A percentile compares a stretch with the other conserved stretches of the same genome.
These are phyloP conservation scores for Tragopan temminckii DNA, from an alignment of 2,797 vertebrate genomes.

Conservation along the genomic window DNA sequence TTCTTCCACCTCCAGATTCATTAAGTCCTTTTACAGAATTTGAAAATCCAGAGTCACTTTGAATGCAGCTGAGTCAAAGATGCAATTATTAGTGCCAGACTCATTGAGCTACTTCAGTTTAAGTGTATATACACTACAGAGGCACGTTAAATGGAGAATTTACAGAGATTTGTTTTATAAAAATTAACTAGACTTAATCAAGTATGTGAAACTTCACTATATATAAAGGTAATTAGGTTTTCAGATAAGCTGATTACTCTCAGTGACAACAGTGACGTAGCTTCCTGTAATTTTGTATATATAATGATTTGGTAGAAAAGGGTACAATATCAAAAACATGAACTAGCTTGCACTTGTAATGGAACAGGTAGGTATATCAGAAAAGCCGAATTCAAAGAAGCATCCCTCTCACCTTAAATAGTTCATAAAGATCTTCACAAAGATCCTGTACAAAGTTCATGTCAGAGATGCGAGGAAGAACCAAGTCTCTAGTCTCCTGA, in stretches of 20 bases:
- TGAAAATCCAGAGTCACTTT: not conserved
- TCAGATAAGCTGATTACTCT: not conserved
- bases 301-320: not conserved
- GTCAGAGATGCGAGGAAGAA: slow-evolving; percentile 94
- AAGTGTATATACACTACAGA: not conserved
- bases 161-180: not conserved
- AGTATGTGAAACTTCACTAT: not conserved
- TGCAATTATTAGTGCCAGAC: rapidly evolving
- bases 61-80: not conserved
- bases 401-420: slow-evolving; percentile 89
- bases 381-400: not conserved
- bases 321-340: not conserved
- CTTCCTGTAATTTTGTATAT: not conserved
- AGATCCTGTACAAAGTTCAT: slow-evolving; percentile 99
- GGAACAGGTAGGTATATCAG: not conserved
- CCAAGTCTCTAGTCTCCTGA: slow-evolving; percentile 92
- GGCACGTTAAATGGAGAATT: not conserved
- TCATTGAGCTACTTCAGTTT: not conserved
- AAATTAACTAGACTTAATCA: not conserved
- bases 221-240: not conserved
- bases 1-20: not conserved
- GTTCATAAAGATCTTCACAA: slow-evolving; percentile 96
- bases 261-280: not conserved
- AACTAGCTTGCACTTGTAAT: not conserved
- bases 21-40: not conserved